A percentile compares a stretch with the other conserved stretches of the same genome.
Conservation (phyloP, 2,797 vertebrate genomes). For the Triplophysa yarkandensis region DNA sequence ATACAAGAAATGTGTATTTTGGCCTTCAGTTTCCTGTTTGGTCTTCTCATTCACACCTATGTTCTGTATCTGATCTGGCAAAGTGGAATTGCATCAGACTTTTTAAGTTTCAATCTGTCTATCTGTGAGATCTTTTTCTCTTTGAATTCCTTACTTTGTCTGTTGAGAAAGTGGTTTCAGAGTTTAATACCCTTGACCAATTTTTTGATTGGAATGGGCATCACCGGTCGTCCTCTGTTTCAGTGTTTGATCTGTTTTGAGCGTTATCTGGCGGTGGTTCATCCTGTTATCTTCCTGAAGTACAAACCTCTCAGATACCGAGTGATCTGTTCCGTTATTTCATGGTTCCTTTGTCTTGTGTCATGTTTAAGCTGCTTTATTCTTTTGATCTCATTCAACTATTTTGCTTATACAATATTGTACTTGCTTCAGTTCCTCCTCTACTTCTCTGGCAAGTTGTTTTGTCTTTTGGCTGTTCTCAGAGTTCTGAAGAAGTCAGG, state of each 20-base stretch:
- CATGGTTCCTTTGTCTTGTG: background rate
- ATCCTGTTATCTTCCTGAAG: slow-evolving; percentile 31
- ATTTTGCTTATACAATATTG: background rate
- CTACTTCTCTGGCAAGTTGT: background rate
- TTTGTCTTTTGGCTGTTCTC: background rate
- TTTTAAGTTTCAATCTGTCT: background rate
- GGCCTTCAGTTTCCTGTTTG: background rate
- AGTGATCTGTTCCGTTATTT: background rate
- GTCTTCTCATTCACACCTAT: background rate
- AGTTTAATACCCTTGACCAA: background rate
- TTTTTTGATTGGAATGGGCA: background rate
- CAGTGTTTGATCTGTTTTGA: slow-evolving; percentile 15
- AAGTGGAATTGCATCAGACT: background rate
- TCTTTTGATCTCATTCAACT: background rate
- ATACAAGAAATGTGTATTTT: background rate
- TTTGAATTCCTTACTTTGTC: background rate
- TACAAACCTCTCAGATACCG: slow-evolving; percentile 26
- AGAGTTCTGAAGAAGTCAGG: slow-evolving; percentile 2
- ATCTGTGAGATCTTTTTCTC: slow-evolving; percentile 1
- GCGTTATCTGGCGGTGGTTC: slow-evolving; percentile 16
- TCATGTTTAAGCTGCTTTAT: background rate
- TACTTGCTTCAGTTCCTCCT: background rate
- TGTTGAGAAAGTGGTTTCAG: background rate
- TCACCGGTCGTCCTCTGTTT: slow-evolving; percentile 5
- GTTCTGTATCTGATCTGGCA: background rate